These are phyloP conservation scores for Hippoglossus hippoglossus DNA, from an alignment of 2,797 vertebrate species.

Conservation along the genomic window DNA sequence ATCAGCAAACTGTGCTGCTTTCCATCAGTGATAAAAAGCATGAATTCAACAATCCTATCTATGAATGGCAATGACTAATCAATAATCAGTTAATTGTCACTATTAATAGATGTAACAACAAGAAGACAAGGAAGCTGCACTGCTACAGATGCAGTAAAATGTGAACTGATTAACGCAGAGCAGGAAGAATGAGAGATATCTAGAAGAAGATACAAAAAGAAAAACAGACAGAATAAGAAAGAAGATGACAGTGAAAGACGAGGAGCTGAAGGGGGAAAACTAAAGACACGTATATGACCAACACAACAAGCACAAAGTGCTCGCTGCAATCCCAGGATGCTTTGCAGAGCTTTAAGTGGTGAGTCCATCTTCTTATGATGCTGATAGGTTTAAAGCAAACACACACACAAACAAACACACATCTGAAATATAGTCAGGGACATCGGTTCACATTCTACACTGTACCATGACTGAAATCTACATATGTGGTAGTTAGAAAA, in stretches of 20 bases:
- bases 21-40: too few relatives aligned
- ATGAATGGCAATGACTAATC: too few relatives aligned
- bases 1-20: too few relatives aligned
- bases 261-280: background rate
- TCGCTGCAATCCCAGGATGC: conserved; percentile 41
- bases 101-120: too few relatives aligned
- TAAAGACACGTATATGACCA: background rate
- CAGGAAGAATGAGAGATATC: too few relatives aligned
- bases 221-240: too few relatives aligned
- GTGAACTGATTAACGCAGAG: background rate
- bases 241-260: too few relatives aligned
- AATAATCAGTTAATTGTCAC: too few relatives aligned
- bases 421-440: conserved; percentile 18
- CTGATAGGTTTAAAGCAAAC: conserved; percentile 26
- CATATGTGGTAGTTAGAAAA: background rate
- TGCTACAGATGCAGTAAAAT: too few relatives aligned
- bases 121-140: too few relatives aligned
- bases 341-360: conserved; percentile 32
- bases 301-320: background rate
- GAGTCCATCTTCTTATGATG: conserved; percentile 23
- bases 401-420: conserved; percentile 17
- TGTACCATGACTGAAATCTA: background rate
- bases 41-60: too few relatives aligned
- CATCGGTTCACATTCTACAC: background rate
- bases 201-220: too few relatives aligned